These are phyloP conservation scores for Nothoprocta perdicaria DNA, from an alignment of 2,113 vertebrate species.

Conservation along the genomic window DNA sequence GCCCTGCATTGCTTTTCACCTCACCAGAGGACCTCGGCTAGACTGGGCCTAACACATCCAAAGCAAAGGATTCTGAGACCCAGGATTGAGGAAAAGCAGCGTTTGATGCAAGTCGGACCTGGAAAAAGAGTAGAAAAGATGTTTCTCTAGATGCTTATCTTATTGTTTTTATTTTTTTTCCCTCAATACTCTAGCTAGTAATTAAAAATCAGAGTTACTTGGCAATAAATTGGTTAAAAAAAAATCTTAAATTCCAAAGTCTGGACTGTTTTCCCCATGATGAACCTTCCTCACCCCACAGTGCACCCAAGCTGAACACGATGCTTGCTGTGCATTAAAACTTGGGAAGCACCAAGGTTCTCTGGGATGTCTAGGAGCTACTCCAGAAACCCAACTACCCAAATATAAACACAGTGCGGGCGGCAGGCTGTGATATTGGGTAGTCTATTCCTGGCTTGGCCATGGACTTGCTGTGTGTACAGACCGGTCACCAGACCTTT, in stretches of 20 bases:
- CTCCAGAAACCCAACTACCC: not conserved
- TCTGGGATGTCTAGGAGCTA: not conserved
- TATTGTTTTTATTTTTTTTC: not conserved
- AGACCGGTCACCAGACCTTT: not conserved
- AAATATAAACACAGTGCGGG: not conserved
- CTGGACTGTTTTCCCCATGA: not conserved
- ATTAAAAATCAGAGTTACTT: not conserved
- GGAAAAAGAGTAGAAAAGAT: not conserved
- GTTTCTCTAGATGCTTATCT: not conserved
- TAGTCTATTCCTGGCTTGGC: not conserved
- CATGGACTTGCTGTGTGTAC: not conserved
- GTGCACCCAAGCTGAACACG: not conserved
- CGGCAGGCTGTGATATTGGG: not conserved
- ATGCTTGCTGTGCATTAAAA: not conserved
- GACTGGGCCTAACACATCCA: accelerated
- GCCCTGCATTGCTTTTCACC: not conserved
- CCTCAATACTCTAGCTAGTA: not conserved
- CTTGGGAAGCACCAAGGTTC: not conserved
- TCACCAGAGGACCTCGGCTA: not conserved
- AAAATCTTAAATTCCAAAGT: not conserved
- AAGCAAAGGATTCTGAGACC: not conserved
- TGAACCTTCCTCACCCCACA: not conserved
- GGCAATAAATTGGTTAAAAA: not conserved
- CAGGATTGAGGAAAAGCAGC: not conserved
- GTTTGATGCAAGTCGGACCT: not conserved